These are phyloP conservation scores for Antechinus stuartii DNA, from an alignment of 2,113 vertebrate genomes.

Conservation along the genomic window DNA sequence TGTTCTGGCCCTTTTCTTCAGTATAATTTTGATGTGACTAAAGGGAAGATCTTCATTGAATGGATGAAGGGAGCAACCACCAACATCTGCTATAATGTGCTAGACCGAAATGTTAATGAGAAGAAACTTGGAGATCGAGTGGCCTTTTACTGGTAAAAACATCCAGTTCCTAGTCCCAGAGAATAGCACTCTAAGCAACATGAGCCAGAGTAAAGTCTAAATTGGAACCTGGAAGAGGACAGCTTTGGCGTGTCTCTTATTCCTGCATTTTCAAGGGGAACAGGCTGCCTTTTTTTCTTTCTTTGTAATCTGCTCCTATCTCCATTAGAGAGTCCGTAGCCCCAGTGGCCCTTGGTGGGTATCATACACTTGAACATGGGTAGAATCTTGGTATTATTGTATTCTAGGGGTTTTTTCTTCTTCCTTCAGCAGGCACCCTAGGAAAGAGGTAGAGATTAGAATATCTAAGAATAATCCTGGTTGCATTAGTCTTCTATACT, in stretches of 20 bases:
- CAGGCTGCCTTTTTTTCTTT: not conserved
- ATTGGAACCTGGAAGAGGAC: not conserved
- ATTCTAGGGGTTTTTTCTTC: constrained; percentile 36
- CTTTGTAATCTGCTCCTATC: not conserved
- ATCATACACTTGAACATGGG: constrained; percentile 40
- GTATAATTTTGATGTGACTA: constrained; percentile 97
- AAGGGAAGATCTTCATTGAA: constrained; percentile 94
- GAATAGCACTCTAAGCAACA: not conserved
- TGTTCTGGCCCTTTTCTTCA: constrained; percentile 90
- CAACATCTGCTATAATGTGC: constrained; percentile 97
- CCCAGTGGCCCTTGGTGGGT: not conserved
- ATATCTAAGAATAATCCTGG: constrained; percentile 3
- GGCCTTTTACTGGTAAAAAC: constrained; percentile 95
- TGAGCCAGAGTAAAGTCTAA: constrained; percentile 13
- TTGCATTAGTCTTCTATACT: constrained; percentile 40
- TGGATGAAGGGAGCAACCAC: constrained; percentile 98
- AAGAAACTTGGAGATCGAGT: constrained; percentile 94
- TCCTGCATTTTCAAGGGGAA: constrained; percentile 30
- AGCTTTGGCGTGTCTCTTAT: not conserved
- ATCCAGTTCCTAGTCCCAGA: constrained; percentile 40
- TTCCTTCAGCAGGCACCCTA: not conserved
- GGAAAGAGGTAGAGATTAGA: constrained; percentile 32
- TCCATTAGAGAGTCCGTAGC: not conserved
- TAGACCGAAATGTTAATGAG: constrained; percentile 93
- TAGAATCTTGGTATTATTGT: constrained; percentile 22